Conservation (phyloP, 2,888 invertebrate species). For the Oxystoma pomonae region DNA sequence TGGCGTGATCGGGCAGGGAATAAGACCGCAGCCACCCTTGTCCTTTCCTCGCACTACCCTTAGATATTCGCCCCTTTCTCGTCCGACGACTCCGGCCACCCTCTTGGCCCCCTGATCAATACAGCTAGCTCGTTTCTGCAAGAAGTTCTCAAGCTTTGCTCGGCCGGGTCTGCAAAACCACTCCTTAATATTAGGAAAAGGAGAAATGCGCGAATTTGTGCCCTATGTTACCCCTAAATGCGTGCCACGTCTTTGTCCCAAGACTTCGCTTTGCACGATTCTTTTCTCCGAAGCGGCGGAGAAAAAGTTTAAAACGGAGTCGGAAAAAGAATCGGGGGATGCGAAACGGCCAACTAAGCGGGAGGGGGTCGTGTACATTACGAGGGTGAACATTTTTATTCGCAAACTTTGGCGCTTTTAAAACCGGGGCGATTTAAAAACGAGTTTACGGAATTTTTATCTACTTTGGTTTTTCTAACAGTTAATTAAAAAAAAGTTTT, state of each 20-base stretch:
- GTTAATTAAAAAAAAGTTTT: too few relatives aligned
- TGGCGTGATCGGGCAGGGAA: slow-evolving; percentile 43
- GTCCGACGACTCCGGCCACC: slow-evolving; percentile 27
- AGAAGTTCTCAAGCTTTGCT: slow-evolving; percentile 51
- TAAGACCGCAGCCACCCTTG: slow-evolving; percentile 49
- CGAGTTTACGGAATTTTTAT: too few relatives aligned
- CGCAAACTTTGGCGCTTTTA: too few relatives aligned
- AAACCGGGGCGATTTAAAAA: too few relatives aligned
- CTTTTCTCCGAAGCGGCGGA: slow-evolving; percentile 17
- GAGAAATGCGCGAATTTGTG: slow-evolving; percentile 14
- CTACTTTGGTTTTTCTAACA: too few relatives aligned
- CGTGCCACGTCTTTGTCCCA: slow-evolving; percentile 20
- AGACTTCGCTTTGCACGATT: slow-evolving; percentile 13
- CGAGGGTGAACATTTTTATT: neutral
- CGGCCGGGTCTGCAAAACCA: slow-evolving; percentile 47
- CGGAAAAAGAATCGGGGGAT: slow-evolving; percentile 22
- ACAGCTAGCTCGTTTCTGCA: slow-evolving; percentile 49
- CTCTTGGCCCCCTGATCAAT: slow-evolving; percentile 45
- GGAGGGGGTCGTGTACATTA: slow-evolving; percentile 17
- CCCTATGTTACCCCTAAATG: slow-evolving; percentile 10
- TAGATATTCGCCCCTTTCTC: slow-evolving; percentile 36
- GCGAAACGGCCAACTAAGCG: neutral
- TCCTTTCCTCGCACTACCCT: slow-evolving; percentile 47
- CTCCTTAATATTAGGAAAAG: slow-evolving; percentile 45
- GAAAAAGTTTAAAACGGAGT: slow-evolving; percentile 19